Conservation (phyloP, 1,140 invertebrate genomes). For the Druon quercuslanigerum region DNA sequence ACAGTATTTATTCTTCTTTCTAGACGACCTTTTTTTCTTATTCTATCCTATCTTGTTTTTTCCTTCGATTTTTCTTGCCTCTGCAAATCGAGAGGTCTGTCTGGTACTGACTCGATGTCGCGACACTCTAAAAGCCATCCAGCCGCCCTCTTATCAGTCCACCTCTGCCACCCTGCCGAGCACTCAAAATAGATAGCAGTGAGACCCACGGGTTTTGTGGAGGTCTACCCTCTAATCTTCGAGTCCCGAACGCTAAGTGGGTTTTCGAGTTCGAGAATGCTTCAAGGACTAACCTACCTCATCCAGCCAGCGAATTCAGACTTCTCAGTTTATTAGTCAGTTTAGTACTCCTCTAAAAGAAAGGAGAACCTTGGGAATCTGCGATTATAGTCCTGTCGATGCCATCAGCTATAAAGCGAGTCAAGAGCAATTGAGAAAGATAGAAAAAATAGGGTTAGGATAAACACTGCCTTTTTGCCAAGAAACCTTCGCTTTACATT, state of each 20-base stretch:
- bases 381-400: constrained; percentile 21
- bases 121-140: constrained; percentile 51
- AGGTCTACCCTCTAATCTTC: constrained; percentile 66
- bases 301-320: constrained; percentile 15
- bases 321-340: neutral
- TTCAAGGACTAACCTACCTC: constrained; percentile 16
- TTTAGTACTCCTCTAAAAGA: constrained; percentile 1
- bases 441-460: no score
- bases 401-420: constrained; percentile 9
- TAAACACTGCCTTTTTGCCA: no score
- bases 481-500: no score
- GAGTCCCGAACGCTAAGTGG: constrained; percentile 63
- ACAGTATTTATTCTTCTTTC: neutral
- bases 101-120: constrained; percentile 43
- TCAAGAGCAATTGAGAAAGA: constrained; percentile 6
- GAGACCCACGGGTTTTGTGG: constrained; percentile 25
- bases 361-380: constrained; percentile 25
- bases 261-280: constrained; percentile 67
- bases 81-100: constrained; percentile 34
- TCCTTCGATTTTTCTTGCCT: constrained; percentile 30
- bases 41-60: constrained; percentile 3
- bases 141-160: constrained; percentile 59
- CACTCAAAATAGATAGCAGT: constrained; percentile 41
- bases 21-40: constrained; percentile 4
- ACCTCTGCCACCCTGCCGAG: constrained; percentile 35